Evolutionary conservation across 2,797 vertebrate species (phyloP).

Genomic region (Myotis myotis): DNA sequence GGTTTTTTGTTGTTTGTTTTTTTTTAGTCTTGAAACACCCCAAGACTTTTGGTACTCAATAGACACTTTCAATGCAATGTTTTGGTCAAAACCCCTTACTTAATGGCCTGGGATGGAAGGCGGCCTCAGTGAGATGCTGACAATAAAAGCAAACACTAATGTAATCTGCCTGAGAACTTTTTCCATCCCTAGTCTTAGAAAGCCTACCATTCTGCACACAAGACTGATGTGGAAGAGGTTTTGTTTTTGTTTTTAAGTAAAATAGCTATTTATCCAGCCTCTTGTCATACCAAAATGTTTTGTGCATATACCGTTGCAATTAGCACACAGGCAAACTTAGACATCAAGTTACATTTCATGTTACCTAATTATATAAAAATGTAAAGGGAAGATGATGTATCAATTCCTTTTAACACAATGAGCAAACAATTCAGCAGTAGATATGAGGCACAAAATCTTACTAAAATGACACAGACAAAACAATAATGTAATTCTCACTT

Average conservation of each 20-base stretch:
- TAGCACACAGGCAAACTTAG: constrained; percentile 67
- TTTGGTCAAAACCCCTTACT: constrained; percentile 17
- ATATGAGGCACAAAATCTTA: constrained; percentile 71
- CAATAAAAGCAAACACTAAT: background rate
- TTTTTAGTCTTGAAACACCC: background rate
- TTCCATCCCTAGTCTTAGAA: background rate
- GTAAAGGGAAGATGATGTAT: constrained; percentile 66
- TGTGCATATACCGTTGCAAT: constrained; percentile 64
- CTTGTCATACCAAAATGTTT: constrained; percentile 69
- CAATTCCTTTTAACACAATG: constrained; percentile 64
- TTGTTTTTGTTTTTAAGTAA: constrained; percentile 31
- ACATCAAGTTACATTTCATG: constrained; percentile 70
- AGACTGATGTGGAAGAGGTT: background rate
- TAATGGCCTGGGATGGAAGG: background rate
- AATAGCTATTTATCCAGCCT: constrained; percentile 77
- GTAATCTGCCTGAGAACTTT: background rate
- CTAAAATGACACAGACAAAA: constrained; percentile 64
- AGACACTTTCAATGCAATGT: background rate
- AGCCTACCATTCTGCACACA: background rate
- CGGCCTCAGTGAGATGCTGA: background rate
- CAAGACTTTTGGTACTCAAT: background rate
- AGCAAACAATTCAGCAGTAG: constrained; percentile 65
- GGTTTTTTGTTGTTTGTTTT: background rate
- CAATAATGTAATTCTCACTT: constrained; percentile 55
- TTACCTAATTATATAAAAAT: constrained; percentile 72